phyloP scores from a whole-genome alignment of 2,113 vertebrate species.

The Setophaga coronata region DNA sequence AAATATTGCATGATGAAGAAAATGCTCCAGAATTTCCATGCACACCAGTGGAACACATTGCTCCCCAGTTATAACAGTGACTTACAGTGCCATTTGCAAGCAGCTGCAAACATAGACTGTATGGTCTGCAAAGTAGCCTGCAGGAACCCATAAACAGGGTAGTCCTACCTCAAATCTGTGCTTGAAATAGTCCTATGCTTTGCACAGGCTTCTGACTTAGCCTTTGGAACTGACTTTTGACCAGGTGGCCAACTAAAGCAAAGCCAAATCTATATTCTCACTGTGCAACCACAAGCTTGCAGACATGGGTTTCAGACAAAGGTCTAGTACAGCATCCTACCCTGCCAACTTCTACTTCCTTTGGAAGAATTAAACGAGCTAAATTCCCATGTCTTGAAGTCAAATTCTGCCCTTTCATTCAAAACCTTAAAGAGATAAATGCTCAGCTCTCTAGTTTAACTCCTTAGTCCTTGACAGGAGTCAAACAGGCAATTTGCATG shows the following conservation, averaged over 20 bases:
- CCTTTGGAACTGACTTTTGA: neutral
- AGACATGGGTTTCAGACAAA: neutral
- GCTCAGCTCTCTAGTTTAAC: neutral
- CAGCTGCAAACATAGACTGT: neutral
- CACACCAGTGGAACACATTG: neutral
- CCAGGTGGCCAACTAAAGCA: neutral
- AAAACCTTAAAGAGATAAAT: neutral
- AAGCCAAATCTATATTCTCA: neutral
- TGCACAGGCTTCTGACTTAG: neutral
- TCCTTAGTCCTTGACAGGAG: neutral
- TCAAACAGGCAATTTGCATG: neutral
- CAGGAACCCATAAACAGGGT: neutral
- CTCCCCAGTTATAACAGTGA: neutral
- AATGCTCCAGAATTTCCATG: neutral
- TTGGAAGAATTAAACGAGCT: neutral
- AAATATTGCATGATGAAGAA: neutral
- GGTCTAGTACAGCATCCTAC: neutral
- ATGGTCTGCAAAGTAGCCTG: neutral
- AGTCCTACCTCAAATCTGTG: neutral
- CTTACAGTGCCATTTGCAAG: neutral
- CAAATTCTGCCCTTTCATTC: neutral
- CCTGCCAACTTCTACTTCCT: neutral
- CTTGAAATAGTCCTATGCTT: rapidly evolving
- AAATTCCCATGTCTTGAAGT: neutral
- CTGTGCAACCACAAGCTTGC: neutral